Evolutionary conservation across 1,140 invertebrate species (phyloP).

Genomic region (Bombus turneri): DNA sequence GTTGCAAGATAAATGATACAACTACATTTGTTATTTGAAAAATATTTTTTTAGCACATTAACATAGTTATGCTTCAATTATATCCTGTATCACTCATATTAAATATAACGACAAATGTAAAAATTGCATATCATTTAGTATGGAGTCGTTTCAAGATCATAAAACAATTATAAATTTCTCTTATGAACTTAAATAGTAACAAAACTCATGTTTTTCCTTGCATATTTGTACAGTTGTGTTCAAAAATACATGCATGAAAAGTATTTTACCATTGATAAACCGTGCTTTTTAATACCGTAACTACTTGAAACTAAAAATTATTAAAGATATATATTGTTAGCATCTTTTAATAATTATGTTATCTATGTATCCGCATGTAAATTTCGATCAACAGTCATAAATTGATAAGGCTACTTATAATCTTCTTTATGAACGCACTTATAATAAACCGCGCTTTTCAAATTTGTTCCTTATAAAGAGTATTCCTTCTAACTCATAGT

Average conservation of each 20-base stretch:
- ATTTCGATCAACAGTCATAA: not conserved
- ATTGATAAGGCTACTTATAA: not conserved
- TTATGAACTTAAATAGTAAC: no score
- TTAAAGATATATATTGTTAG: not conserved
- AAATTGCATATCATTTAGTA: not conserved
- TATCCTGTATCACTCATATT: not conserved
- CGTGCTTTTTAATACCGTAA: not conserved
- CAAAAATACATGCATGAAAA: not conserved
- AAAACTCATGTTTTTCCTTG: not conserved
- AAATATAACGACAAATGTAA: slow-evolving; percentile 6
- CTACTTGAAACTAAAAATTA: not conserved
- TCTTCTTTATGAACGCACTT: slow-evolving; percentile 2
- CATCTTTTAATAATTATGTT: not conserved
- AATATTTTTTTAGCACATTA: not conserved
- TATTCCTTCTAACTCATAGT: not conserved
- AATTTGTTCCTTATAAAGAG: not conserved
- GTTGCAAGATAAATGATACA: not conserved
- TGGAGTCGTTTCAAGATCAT: not conserved
- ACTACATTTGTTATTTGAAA: not conserved
- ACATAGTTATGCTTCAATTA: not conserved
- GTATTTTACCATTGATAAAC: not conserved
- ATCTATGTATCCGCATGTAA: not conserved
- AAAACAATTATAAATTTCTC: not conserved
- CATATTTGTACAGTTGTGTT: not conserved
- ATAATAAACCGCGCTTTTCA: slow-evolving; percentile 8